Percentiles rank a stretch among this genome's conserved stretches.
phyloP scores from a whole-genome alignment of 2,888 invertebrate species.

The Lycocerus yunnanus region DNA sequence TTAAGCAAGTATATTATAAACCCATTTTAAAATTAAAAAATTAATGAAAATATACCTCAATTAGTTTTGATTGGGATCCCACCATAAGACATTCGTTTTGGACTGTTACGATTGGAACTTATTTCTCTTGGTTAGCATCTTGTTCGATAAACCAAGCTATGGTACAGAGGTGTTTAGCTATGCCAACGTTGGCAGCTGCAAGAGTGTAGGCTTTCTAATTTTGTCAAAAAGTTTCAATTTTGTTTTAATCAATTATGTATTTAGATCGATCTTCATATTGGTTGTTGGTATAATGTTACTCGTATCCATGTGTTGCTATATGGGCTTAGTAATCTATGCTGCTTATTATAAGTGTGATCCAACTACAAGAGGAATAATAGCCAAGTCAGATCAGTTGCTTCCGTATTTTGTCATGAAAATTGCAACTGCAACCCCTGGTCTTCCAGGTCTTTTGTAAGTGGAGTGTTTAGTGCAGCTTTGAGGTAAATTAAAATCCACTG shows the following conservation, averaged over 20 bases:
- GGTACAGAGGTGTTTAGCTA: slow-evolving; percentile 82
- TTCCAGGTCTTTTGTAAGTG: slow-evolving; percentile 86
- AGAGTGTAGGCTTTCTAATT: slow-evolving; percentile 63
- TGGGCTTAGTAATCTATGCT: slow-evolving; percentile 86
- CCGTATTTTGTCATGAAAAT: slow-evolving; percentile 85
- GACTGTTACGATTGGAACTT: slow-evolving; percentile 77
- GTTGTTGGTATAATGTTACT: slow-evolving; percentile 76
- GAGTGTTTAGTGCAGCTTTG: slow-evolving; percentile 85
- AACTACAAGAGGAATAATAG: slow-evolving; percentile 70
- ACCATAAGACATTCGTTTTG: slow-evolving; percentile 81
- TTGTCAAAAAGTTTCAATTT: neutral
- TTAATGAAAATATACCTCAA: neutral
- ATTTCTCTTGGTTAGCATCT: slow-evolving; percentile 79
- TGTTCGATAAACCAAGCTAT: slow-evolving; percentile 87
- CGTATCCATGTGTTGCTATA: slow-evolving; percentile 79
- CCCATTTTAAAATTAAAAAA: neutral
- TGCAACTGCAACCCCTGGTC: slow-evolving; percentile 71
- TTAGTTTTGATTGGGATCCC: slow-evolving; percentile 75
- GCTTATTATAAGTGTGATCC: slow-evolving; percentile 86
- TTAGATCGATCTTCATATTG: slow-evolving; percentile 76
- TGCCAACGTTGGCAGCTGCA: slow-evolving; percentile 73
- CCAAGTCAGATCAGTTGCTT: slow-evolving; percentile 74
- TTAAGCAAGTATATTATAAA: slow-evolving; percentile 62
- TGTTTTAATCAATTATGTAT: slow-evolving; percentile 40
- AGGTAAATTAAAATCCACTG: slow-evolving; percentile 61